These are phyloP conservation scores for Ciconia stormi DNA, from an alignment of 2,113 vertebrate genomes.

Conservation along the genomic window DNA sequence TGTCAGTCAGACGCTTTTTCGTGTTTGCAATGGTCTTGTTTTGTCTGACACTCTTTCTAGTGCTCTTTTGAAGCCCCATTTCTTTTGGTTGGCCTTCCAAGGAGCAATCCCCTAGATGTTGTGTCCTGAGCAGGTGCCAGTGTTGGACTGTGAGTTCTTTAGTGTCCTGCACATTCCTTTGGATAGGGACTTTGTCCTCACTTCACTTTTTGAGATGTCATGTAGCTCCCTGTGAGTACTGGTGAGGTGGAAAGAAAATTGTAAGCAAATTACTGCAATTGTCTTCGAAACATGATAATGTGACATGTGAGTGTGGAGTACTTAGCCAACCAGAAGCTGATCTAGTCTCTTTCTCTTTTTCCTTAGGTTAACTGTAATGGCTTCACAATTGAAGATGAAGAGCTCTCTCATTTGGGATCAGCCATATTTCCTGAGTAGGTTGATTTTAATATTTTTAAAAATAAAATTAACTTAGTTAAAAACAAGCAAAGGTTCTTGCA, in stretches of 20 bases:
- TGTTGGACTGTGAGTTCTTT: neutral
- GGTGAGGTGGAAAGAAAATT: neutral
- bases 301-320: neutral
- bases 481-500: neutral
- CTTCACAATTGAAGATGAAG: slow-evolving; percentile 96
- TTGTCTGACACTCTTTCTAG: neutral
- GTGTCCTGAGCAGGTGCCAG: neutral
- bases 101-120: neutral
- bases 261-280: neutral
- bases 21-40: neutral
- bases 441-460: neutral
- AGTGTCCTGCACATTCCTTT: neutral
- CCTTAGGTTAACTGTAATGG: slow-evolving; percentile 93
- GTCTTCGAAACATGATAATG: neutral
- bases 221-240: neutral
- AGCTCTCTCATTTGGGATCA: slow-evolving; percentile 92
- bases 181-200: neutral
- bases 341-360: neutral
- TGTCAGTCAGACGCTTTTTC: neutral
- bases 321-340: neutral
- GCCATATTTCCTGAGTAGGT: slow-evolving; percentile 95
- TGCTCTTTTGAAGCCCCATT: neutral
- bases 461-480: neutral
- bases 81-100: neutral
- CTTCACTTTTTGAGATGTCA: neutral